Conservation (phyloP, 2,888 invertebrate species). For the Drosophila sordidula region DNA sequence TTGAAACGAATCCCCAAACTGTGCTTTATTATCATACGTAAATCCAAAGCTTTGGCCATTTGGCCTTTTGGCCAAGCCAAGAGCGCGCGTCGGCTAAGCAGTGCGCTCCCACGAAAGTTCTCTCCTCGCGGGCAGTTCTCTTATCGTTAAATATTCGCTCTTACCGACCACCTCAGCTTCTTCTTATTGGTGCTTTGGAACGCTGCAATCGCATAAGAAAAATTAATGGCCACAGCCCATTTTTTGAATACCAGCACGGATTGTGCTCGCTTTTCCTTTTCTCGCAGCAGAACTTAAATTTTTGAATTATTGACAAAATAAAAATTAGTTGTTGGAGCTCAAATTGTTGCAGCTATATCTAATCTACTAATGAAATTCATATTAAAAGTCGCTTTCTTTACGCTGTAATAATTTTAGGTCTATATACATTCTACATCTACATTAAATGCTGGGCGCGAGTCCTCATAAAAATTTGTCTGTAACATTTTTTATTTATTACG, state of each 20-base stretch:
- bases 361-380: too few relatives aligned
- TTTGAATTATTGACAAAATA: too few relatives aligned
- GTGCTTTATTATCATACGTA: slow-evolving; percentile 24
- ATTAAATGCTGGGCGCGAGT: slow-evolving; percentile 4
- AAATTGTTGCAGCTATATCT: too few relatives aligned
- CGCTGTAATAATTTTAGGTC: neutral
- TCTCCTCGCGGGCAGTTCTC: slow-evolving; percentile 37
- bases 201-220: slow-evolving; percentile 19
- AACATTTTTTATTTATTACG: slow-evolving; percentile 67
- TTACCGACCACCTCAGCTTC: slow-evolving; percentile 17
- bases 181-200: slow-evolving; percentile 58
- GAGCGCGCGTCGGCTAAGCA: slow-evolving; percentile 51
- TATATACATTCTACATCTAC: neutral
- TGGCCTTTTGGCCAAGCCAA: slow-evolving; percentile 5
- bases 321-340: too few relatives aligned
- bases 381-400: too few relatives aligned
- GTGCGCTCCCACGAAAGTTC: slow-evolving; percentile 33
- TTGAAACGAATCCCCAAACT: slow-evolving; percentile 32
- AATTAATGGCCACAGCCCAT: slow-evolving; percentile 53
- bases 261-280: slow-evolving; percentile 1
- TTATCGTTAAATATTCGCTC: slow-evolving; percentile 22
- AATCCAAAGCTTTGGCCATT: slow-evolving; percentile 16
- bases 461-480: slow-evolving; percentile 33
- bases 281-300: neutral
- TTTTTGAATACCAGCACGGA: slow-evolving; percentile 12